These are phyloP conservation scores for Drosophila sulfurigaster DNA, from an alignment of 1,140 invertebrate genomes.

Conservation along the genomic window DNA sequence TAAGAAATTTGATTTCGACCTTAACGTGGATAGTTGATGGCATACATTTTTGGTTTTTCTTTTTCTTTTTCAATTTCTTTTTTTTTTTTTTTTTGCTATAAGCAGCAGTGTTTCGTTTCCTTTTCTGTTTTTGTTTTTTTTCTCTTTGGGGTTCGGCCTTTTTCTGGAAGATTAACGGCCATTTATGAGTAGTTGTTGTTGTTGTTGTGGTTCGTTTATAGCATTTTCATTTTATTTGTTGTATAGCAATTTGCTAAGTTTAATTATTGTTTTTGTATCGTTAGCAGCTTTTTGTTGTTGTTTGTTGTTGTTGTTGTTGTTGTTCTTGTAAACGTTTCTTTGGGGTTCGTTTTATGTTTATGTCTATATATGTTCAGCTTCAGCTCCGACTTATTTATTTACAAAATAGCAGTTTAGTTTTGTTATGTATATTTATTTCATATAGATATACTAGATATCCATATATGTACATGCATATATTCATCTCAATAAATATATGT, in stretches of 20 bases:
- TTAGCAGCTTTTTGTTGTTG: conserved; percentile 73
- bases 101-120: conserved; percentile 31
- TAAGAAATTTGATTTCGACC: conserved; percentile 26
- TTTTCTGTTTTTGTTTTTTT: conserved; percentile 17
- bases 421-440: conserved; percentile 68
- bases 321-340: conserved; percentile 55
- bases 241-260: conserved; percentile 72
- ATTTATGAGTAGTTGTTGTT: conserved; percentile 20
- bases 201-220: conserved; percentile 17
- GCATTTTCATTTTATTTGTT: conserved; percentile 37
- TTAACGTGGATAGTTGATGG: conserved; percentile 33
- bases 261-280: conserved; percentile 83
- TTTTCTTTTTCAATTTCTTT: conserved; percentile 23
- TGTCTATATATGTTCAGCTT: conserved; percentile 76
- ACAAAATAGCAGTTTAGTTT: conserved; percentile 75
- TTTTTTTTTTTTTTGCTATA: conserved; percentile 29
- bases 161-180: conserved; percentile 40
- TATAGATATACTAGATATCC: conserved; percentile 8
- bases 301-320: conserved; percentile 49
- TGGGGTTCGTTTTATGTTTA: conserved; percentile 64
- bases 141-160: conserved; percentile 15
- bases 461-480: conserved; percentile 52
- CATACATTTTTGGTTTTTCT: conserved; percentile 15
- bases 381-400: conserved; percentile 77
- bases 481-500: conserved; percentile 40